Percentiles rank a stretch among this genome's conserved stretches.
Evolutionary conservation across 1,140 invertebrate species (phyloP).

Genomic region (Maniola jurtina): DNA sequence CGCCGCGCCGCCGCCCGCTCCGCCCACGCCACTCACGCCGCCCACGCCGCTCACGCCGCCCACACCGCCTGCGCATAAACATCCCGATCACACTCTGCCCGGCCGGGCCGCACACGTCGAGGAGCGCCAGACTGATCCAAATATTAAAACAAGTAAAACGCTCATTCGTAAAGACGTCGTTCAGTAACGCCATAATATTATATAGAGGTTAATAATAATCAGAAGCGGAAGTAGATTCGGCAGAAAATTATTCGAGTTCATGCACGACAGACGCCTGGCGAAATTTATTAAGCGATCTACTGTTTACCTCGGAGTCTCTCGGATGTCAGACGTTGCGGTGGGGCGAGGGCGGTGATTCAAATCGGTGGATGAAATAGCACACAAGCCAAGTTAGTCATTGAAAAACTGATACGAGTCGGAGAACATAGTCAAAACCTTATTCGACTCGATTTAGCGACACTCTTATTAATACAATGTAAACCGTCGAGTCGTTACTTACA

Average conservation of each 20-base stretch:
- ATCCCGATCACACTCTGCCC: neutral
- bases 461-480: slow-evolving; percentile 2
- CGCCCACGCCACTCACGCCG: slow-evolving; percentile 11
- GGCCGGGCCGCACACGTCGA: neutral
- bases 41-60: slow-evolving; percentile 26
- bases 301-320: slow-evolving; percentile 22
- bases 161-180: slow-evolving; percentile 17
- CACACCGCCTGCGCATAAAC: slow-evolving; percentile 14
- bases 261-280: slow-evolving; percentile 34
- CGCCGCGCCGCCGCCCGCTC: slow-evolving; percentile 34
- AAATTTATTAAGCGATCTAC: slow-evolving; percentile 22
- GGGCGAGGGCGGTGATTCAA: slow-evolving; percentile 5
- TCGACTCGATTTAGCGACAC: neutral
- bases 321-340: neutral
- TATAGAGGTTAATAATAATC: slow-evolving; percentile 21
- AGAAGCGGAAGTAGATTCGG: slow-evolving; percentile 47
- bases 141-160: slow-evolving; percentile 19
- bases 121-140: slow-evolving; percentile 24
- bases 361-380: slow-evolving; percentile 7
- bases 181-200: slow-evolving; percentile 19
- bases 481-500: slow-evolving; percentile 40
- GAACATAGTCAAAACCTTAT: neutral
- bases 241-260: slow-evolving; percentile 37
- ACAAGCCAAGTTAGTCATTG: slow-evolving; percentile 6
- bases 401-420: neutral